These are phyloP conservation scores for Choristoneura fumiferana DNA, from an alignment of 1,140 invertebrate species.

Conservation along the genomic window DNA sequence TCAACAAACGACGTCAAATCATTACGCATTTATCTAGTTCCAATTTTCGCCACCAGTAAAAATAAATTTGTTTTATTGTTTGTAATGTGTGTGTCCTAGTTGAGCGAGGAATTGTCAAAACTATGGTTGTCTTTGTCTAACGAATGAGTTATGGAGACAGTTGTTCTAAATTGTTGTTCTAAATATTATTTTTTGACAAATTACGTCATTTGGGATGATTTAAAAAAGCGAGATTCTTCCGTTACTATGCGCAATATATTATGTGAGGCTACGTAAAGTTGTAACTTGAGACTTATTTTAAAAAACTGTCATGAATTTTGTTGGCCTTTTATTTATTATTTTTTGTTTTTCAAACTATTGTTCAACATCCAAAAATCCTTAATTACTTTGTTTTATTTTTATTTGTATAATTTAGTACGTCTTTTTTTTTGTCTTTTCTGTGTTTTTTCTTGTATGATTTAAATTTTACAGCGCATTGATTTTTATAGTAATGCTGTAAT, in stretches of 20 bases:
- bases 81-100: background rate
- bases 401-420: no score
- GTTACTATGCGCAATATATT: slow-evolving; percentile 19
- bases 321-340: no score
- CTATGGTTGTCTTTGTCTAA: slow-evolving; percentile 17
- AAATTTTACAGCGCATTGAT: no score
- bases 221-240: slow-evolving; percentile 26
- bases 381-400: no score
- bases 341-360: no score
- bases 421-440: no score
- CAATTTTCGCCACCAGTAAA: background rate
- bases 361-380: no score
- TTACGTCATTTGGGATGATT: slow-evolving; percentile 25
- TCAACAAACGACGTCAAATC: background rate
- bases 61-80: background rate
- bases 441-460: no score
- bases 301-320: no score
- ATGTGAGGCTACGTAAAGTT: slow-evolving; percentile 3
- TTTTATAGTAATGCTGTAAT: no score
- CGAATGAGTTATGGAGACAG: background rate
- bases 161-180: background rate
- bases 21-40: background rate
- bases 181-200: slow-evolving; percentile 24
- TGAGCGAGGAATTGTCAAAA: background rate
- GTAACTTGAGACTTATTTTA: slow-evolving; percentile 1